Conservation (phyloP, 1,140 invertebrate species). For the Delia radicum region DNA sequence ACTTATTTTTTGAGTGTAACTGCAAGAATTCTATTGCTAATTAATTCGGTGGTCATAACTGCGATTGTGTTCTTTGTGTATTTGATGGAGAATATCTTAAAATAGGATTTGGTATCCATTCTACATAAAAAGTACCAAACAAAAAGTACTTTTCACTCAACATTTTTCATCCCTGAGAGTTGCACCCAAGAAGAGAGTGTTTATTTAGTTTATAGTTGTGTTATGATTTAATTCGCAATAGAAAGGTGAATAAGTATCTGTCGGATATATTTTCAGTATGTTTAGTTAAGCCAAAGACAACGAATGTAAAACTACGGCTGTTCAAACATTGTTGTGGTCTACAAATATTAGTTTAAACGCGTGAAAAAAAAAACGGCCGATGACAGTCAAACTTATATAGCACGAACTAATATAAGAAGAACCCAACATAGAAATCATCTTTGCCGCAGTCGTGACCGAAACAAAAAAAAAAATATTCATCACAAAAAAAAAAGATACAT, state of each 20-base stretch:
- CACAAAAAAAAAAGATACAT: background rate
- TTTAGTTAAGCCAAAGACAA: slow-evolving; percentile 16
- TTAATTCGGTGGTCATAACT: no score
- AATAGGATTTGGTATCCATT: no score
- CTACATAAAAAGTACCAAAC: no score
- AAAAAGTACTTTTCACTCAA: no score
- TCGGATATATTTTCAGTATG: slow-evolving; percentile 1
- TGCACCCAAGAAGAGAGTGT: background rate
- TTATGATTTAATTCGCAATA: slow-evolving; percentile 2
- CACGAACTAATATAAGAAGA: background rate
- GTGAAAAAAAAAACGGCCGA: background rate
- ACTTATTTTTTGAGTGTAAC: no score
- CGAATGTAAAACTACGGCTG: background rate
- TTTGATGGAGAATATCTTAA: no score
- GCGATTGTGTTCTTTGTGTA: no score
- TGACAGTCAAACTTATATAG: background rate
- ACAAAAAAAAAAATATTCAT: background rate
- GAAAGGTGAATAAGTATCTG: slow-evolving; percentile 11
- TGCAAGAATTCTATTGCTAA: no score
- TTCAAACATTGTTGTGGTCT: background rate
- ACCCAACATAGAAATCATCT: background rate
- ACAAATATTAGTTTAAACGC: background rate
- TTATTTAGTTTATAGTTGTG: background rate
- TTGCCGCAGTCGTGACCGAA: background rate
- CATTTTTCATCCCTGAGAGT: no score